These are phyloP conservation scores for Laticauda laticaudata DNA, from an alignment of 2,113 vertebrate species.

Conservation along the genomic window DNA sequence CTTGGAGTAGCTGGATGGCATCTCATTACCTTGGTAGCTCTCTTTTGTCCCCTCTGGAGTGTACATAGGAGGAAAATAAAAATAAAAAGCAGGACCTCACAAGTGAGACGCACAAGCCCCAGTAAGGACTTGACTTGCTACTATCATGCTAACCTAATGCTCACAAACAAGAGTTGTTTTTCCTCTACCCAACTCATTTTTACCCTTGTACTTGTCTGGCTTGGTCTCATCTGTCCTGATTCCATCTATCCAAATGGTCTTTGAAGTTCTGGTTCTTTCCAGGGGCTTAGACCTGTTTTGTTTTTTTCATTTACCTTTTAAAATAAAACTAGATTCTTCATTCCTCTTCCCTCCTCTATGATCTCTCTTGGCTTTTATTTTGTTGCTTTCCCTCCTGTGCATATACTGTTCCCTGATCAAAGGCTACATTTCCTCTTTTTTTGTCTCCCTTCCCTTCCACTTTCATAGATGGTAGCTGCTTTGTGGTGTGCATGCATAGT, in stretches of 20 bases:
- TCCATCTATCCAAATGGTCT: background rate
- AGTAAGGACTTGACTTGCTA: background rate
- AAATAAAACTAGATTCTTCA: background rate
- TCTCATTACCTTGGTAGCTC: slow-evolving; percentile 10
- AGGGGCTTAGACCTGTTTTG: background rate
- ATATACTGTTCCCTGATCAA: background rate
- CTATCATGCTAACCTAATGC: background rate
- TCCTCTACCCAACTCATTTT: background rate
- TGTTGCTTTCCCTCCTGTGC: background rate
- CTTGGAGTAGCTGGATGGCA: slow-evolving; percentile 7
- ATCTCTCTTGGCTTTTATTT: background rate
- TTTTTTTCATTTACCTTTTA: background rate
- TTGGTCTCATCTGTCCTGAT: background rate
- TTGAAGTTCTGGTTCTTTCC: background rate
- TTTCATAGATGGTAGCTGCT: slow-evolving; percentile 19
- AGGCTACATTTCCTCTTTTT: background rate
- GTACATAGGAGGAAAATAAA: background rate
- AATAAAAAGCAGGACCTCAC: slow-evolving; percentile 13
- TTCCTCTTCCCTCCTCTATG: background rate
- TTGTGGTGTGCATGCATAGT: slow-evolving; percentile 26
- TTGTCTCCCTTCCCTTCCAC: background rate
- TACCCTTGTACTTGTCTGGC: background rate
- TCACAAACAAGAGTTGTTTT: background rate
- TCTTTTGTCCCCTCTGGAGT: slow-evolving; percentile 1
- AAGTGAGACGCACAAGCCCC: background rate